Base-by-base conservation (phyloP, 2,113 vertebrate species). In the Rhabdomys dilectus region DNA sequence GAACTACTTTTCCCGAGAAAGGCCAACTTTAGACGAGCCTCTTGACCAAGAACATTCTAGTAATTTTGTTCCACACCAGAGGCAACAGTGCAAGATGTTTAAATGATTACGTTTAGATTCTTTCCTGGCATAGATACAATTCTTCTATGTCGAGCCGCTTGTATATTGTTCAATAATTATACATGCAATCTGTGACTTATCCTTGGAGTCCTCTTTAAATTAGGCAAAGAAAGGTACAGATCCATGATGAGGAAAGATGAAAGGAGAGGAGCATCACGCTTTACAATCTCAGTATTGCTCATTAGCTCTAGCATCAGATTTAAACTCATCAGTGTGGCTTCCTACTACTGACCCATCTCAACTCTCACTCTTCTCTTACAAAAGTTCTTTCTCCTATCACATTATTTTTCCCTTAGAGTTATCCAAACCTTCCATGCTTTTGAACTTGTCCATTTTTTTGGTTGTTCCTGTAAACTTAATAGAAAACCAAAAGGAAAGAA, bases 1-100 rank as follows among this genome's bases (percentile, higher is more conserved):
- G 78, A 78, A 31, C 48, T 19, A 19, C n/a, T 31, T 84, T 94
- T 64, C 93, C 76, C 88, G 29, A 80, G 90, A 90, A 97, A 60
- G 58, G 53, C 24, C 22, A 75, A 98, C 97, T 42, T 73, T 51
- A 58, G 45, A 72, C 21, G 95, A 94, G 15, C 36, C 97, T 97
- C 17, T 95, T 84, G 77, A 92, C 58, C 36, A 97, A 94, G 26
- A 88, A 11, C 3, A 91, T 53, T 88, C 26, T 62, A 45, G 62
- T 56, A 29, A 93, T 53, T 94, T 93, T 31, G 29, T 93, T 96
- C 80, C 53, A 89, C 75, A 91, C 3, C 8, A 85, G 70, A 17
- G 42, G 60, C 16, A 77, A 77, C 12, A 77, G 6, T 82, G 12
- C 48, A 31, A 42, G 56, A 34, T 56, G 29, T 82, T 82, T 22